A percentile compares a stretch with the other conserved stretches of the same genome.
Conservation (phyloP, 2,797 vertebrate species). For the Ficedula albicollis region DNA sequence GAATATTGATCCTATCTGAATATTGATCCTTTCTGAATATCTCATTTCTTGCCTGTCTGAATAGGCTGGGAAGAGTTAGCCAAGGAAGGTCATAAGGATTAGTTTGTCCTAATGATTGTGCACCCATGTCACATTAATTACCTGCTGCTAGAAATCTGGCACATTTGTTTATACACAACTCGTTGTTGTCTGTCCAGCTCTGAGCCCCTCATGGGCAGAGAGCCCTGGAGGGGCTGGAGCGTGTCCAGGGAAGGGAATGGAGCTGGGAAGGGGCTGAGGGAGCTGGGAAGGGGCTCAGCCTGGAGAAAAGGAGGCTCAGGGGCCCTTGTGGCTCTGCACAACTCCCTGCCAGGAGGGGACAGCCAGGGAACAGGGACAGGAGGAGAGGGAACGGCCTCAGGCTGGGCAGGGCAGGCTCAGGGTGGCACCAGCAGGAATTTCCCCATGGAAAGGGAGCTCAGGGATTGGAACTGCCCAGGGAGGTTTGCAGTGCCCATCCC, state of each 20-base stretch:
- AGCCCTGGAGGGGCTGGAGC: accelerated
- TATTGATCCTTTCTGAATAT: neutral
- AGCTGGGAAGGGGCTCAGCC: neutral
- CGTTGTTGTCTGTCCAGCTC: neutral
- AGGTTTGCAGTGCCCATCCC: neutral
- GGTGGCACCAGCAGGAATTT: neutral
- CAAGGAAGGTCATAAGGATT: neutral
- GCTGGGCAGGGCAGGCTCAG: neutral
- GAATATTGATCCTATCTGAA: neutral
- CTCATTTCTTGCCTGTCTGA: neutral
- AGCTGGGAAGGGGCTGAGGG: neutral
- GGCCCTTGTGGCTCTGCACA: neutral
- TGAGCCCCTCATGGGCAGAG: neutral
- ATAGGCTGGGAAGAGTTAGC: neutral
- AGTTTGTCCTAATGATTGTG: neutral
- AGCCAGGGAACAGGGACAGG: neutral
- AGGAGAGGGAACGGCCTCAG: neutral
- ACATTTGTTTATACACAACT: neutral
- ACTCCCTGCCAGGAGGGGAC: neutral
- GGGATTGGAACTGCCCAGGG: neutral
- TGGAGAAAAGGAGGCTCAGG: neutral
- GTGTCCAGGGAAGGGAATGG: accelerated
- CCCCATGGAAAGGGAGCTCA: neutral
- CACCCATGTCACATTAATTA: neutral
- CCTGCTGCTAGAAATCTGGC: neutral